phyloP scores from a whole-genome alignment of 2,888 invertebrate species.

The Desoria tigrina region DNA sequence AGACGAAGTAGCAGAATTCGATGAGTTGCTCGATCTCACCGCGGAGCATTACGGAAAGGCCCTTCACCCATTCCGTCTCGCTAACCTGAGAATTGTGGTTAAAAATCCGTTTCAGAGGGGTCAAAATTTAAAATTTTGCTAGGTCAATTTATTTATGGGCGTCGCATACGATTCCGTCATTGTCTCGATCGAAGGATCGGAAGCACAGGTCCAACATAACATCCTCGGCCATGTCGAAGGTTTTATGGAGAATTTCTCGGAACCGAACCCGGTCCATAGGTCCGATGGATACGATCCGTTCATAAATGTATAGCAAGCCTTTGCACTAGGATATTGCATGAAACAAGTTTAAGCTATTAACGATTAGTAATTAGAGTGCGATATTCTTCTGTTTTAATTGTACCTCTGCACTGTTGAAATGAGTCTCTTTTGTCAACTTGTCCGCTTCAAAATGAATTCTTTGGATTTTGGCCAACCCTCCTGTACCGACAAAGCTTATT shows the following conservation, averaged over 20 bases:
- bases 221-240: conserved; percentile 44
- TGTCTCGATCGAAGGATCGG: conserved; percentile 41
- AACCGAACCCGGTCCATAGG: conserved; percentile 42
- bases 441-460: conserved; percentile 37
- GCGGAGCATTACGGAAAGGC: conserved; percentile 45
- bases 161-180: conserved; percentile 37
- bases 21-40: conserved; percentile 44
- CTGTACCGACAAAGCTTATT: too few relatives aligned
- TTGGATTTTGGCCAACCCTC: conserved; percentile 14
- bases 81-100: conserved; percentile 30
- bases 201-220: conserved; percentile 47
- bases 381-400: not conserved
- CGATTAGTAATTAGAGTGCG: too few relatives aligned
- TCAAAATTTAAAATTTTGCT: not conserved
- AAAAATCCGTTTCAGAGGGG: not conserved
- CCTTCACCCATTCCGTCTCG: conserved; percentile 37
- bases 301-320: conserved; percentile 23
- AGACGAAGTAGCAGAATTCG: conserved; percentile 42
- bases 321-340: conserved; percentile 14
- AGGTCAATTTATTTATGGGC: not conserved
- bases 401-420: conserved; percentile 47
- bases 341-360: conserved; percentile 14
- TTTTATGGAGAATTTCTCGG: conserved; percentile 41
- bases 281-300: conserved; percentile 23
- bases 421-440: conserved; percentile 28